Evolutionary conservation across 37 sponge, comb jelly and placozoan genomes (phyloP).

Genomic region (Hexactinellida sp.): DNA sequence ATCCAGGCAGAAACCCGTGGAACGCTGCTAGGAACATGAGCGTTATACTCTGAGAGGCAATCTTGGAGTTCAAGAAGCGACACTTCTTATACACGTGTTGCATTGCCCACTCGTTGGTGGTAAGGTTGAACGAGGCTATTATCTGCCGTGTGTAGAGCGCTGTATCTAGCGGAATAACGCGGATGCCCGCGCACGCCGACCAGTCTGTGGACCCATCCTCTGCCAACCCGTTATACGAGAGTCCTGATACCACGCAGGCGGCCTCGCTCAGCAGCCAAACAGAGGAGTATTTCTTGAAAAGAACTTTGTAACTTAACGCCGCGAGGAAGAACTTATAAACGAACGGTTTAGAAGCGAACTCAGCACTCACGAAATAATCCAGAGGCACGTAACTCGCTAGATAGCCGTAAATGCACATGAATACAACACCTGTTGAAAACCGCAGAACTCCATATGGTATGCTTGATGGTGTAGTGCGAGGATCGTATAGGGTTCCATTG

Average conservation of each 20-base stretch:
- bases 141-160: constrained; percentile 20
- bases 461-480: neutral
- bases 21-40: neutral
- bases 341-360: neutral
- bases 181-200: constrained; percentile 44
- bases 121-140: constrained; percentile 59
- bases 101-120: constrained; percentile 52
- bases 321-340: neutral
- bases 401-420: neutral
- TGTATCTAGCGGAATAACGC: constrained; percentile 28
- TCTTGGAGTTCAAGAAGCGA: neutral
- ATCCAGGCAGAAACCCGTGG: neutral
- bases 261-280: constrained; percentile 46
- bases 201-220: constrained; percentile 33
- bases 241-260: constrained; percentile 65
- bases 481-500: neutral
- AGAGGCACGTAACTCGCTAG: neutral
- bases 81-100: constrained; percentile 17
- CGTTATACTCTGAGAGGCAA: neutral
- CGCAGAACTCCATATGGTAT: neutral
- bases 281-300: neutral
- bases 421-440: neutral
- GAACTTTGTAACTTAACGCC: neutral
- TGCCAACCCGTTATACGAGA: constrained; percentile 42
- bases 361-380: constrained; percentile 7